phyloP scores from a whole-genome alignment of 1,140 invertebrate genomes.

The Pogonognathellus flavescens region DNA sequence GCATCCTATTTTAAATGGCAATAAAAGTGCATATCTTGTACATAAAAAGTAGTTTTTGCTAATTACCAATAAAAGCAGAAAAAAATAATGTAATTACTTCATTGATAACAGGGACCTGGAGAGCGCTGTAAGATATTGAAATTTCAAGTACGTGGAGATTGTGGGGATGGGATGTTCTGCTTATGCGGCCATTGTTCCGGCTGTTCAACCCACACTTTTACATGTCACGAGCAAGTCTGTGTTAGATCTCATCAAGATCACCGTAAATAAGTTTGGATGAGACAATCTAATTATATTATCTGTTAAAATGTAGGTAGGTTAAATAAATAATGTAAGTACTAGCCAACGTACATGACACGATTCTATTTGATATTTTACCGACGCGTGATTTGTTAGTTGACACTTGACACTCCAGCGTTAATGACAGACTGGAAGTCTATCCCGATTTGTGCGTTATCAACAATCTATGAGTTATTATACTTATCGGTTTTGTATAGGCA shows the following conservation, averaged over 20 bases:
- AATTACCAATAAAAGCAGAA: no score
- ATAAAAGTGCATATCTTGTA: no score
- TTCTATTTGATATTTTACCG: slow-evolving; percentile 17
- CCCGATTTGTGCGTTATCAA: slow-evolving; percentile 15
- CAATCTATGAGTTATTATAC: no score
- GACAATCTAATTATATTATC: neutral
- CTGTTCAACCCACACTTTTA: slow-evolving; percentile 21
- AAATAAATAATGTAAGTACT: no score
- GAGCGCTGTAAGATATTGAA: slow-evolving; percentile 27
- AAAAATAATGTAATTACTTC: no score
- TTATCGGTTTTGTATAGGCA: no score
- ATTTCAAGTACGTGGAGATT: slow-evolving; percentile 32
- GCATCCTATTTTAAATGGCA: no score
- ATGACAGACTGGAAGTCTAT: slow-evolving; percentile 30
- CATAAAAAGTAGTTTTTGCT: no score
- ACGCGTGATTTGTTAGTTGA: slow-evolving; percentile 43
- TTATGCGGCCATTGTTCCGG: slow-evolving; percentile 37
- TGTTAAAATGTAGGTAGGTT: neutral
- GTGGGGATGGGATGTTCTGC: slow-evolving; percentile 57
- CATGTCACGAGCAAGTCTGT: slow-evolving; percentile 14
- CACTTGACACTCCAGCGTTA: slow-evolving; percentile 29
- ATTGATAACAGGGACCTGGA: slow-evolving; percentile 51
- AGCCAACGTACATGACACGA: neutral
- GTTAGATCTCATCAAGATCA: slow-evolving; percentile 12
- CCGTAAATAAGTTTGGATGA: slow-evolving; percentile 1